Conservation (phyloP, 1,140 invertebrate species). For the Ooceraea biroi region DNA sequence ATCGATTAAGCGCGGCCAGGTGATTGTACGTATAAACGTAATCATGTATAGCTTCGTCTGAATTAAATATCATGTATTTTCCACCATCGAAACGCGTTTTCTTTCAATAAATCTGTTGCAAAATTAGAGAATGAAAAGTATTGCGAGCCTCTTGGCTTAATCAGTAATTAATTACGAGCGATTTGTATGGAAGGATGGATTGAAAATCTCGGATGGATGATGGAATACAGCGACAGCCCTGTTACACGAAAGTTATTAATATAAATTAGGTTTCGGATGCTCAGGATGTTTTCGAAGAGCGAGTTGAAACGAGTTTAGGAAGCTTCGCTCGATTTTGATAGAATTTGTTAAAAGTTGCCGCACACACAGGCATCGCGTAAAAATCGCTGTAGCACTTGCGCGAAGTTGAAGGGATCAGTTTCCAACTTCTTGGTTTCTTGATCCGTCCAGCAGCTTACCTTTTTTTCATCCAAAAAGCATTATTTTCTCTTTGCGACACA, state of each 20-base stretch:
- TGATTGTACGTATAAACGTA: not conserved
- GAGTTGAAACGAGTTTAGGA: slow-evolving; percentile 33
- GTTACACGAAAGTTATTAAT: slow-evolving; percentile 27
- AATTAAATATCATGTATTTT: slow-evolving; percentile 14
- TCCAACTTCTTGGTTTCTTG: slow-evolving; percentile 41
- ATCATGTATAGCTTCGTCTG: not conserved
- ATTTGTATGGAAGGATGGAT: not conserved
- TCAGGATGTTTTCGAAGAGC: slow-evolving; percentile 17
- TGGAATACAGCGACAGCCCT: not conserved
- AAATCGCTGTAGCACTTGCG: slow-evolving; percentile 28
- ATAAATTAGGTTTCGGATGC: slow-evolving; percentile 28
- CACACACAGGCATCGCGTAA: slow-evolving; percentile 27
- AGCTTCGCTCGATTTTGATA: slow-evolving; percentile 44
- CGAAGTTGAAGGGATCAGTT: slow-evolving; percentile 33
- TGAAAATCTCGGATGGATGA: not conserved
- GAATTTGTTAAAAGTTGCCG: slow-evolving; percentile 56
- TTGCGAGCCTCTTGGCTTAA: not conserved
- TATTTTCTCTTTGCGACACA: slow-evolving; percentile 25
- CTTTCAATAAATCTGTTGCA: not conserved
- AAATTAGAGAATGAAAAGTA: not conserved
- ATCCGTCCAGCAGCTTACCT: slow-evolving; percentile 45
- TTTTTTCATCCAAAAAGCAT: not conserved
- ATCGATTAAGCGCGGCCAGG: slow-evolving; percentile 22
- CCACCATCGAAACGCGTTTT: not conserved
- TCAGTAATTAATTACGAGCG: slow-evolving; percentile 4